Evolutionary conservation across 1,140 invertebrate species (phyloP).

Genomic region (Bombus balteatus): DNA sequence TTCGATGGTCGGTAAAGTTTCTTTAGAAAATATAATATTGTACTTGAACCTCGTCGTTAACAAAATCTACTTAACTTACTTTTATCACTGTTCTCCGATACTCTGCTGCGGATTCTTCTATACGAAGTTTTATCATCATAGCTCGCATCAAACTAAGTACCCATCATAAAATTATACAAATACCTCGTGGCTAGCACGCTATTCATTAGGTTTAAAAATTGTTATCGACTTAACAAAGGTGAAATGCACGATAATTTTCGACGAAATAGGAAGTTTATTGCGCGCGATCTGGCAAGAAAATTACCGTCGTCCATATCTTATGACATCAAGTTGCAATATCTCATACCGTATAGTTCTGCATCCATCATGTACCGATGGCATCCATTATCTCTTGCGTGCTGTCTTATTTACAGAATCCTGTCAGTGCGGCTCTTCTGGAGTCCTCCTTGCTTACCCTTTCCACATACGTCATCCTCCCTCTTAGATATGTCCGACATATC

Average conservation of each 20-base stretch:
- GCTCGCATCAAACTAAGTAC: background rate
- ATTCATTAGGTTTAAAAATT: too few relatives aligned
- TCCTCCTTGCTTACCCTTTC: slow-evolving; percentile 20
- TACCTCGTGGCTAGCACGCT: too few relatives aligned
- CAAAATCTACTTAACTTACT: background rate
- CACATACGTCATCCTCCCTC: slow-evolving; percentile 48
- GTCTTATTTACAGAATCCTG: slow-evolving; percentile 58
- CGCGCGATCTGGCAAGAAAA: background rate
- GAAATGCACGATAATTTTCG: background rate
- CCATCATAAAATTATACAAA: background rate
- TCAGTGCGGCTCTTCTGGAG: slow-evolving; percentile 33
- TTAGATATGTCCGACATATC: slow-evolving; percentile 51
- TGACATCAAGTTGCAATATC: background rate
- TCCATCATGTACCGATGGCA: slow-evolving; percentile 36
- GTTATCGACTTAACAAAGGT: background rate
- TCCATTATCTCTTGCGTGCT: slow-evolving; percentile 44
- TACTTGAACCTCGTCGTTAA: background rate
- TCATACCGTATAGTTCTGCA: background rate
- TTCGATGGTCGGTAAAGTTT: background rate
- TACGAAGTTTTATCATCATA: background rate
- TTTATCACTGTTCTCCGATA: background rate
- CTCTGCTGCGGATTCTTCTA: too few relatives aligned
- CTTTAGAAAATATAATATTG: too few relatives aligned
- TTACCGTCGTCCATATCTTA: background rate
- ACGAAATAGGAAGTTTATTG: background rate